phyloP scores from a whole-genome alignment of 92 coral and sea anemone species.

The Heteractis magnifica region DNA sequence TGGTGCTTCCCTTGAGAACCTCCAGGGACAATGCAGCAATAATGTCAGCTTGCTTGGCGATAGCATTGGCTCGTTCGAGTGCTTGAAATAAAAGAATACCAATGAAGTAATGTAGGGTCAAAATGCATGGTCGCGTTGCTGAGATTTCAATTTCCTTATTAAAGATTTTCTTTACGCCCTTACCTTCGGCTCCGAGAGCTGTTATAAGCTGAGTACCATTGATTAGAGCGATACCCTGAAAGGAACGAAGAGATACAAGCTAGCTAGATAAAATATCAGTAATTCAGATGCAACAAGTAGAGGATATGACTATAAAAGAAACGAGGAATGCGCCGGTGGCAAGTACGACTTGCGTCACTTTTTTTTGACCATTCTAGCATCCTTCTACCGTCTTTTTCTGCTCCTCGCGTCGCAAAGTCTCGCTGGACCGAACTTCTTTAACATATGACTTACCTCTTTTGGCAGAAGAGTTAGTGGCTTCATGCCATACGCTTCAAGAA shows the following conservation, averaged over 20 bases:
- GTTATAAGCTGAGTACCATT: constrained; percentile 97
- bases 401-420: background rate
- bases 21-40: constrained; percentile 91
- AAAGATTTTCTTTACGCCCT: background rate
- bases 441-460: constrained; percentile 67
- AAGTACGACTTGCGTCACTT: too few relatives aligned
- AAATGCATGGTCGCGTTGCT: too few relatives aligned
- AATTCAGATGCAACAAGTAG: too few relatives aligned
- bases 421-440: background rate
- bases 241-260: background rate
- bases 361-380: too few relatives aligned
- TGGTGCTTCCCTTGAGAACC: constrained; percentile 82
- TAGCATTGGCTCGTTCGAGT: constrained; percentile 63
- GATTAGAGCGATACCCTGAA: constrained; percentile 89
- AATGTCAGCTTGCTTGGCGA: constrained; percentile 83
- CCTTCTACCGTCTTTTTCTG: background rate
- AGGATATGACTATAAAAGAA: too few relatives aligned
- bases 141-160: too few relatives aligned
- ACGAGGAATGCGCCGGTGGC: too few relatives aligned
- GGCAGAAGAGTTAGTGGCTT: constrained; percentile 68
- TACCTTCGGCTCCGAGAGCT: constrained; percentile 93
- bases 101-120: too few relatives aligned
- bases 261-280: background rate
- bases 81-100: constrained; percentile 40
- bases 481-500: constrained; percentile 72